Percentiles rank a stretch among this genome's conserved stretches.
Evolutionary conservation across 2,888 invertebrate species (phyloP).

Genomic region (Dysmachus trigonus): DNA sequence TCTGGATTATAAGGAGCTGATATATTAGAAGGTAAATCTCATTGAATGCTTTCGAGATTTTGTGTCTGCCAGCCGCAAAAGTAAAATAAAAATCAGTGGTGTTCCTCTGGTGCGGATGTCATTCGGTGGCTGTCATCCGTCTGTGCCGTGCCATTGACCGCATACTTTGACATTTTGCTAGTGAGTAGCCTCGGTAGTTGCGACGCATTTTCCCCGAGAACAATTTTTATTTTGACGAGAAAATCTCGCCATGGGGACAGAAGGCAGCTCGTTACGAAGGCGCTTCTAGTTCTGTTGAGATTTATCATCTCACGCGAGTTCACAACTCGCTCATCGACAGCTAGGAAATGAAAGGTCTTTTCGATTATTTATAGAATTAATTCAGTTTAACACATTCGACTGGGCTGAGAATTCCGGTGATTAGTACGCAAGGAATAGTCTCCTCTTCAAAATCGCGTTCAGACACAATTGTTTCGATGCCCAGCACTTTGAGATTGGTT

Average conservation of each 20-base stretch:
- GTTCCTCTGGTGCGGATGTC: background rate
- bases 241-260: background rate
- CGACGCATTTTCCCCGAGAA: slow-evolving; percentile 1
- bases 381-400: background rate
- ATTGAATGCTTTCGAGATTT: background rate
- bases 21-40: slow-evolving; percentile 11
- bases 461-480: background rate
- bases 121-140: background rate
- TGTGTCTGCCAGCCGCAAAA: background rate
- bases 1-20: background rate
- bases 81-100: background rate
- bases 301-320: background rate
- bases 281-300: background rate
- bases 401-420: background rate
- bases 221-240: background rate
- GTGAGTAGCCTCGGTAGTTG: background rate
- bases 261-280: background rate
- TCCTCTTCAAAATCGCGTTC: background rate
- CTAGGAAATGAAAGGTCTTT: slow-evolving; percentile 2
- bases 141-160: slow-evolving; percentile 47
- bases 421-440: background rate
- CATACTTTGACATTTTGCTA: slow-evolving; percentile 46
- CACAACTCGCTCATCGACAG: background rate
- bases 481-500: background rate
- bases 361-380: background rate